Percentiles rank a stretch among this genome's conserved stretches.
These are phyloP conservation scores for Heptranchias perlo DNA, from an alignment of 2,113 vertebrate species.

Conservation along the genomic window DNA sequence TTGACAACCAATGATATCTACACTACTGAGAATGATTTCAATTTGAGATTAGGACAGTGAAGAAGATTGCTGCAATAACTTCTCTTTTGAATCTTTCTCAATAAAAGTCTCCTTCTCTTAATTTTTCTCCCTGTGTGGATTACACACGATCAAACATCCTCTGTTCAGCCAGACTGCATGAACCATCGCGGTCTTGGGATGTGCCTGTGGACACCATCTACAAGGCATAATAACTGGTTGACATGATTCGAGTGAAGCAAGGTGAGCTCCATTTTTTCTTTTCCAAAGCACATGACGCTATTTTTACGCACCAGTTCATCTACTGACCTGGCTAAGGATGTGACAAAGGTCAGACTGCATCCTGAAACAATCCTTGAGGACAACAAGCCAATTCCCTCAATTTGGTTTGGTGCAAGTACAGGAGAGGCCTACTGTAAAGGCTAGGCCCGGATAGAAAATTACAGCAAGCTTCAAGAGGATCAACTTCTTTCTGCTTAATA, in stretches of 20 bases:
- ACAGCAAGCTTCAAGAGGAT: not conserved
- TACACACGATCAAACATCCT: not conserved
- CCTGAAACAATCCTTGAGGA: not conserved
- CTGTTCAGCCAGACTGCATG: not conserved
- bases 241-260: not conserved
- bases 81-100: not conserved
- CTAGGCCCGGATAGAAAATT: not conserved
- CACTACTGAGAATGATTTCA: not conserved
- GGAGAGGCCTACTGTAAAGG: not conserved
- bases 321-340: not conserved
- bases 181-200: not conserved
- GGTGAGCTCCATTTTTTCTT: not conserved
- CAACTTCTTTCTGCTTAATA: not conserved
- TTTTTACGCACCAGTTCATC: not conserved
- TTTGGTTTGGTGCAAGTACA: not conserved
- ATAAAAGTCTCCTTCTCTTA: not conserved
- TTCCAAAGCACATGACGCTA: not conserved
- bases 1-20: not conserved
- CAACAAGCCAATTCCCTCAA: not conserved
- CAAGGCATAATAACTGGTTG: too few relatives aligned
- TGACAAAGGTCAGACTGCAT: not conserved
- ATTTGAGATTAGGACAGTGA: not conserved
- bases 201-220: not conserved
- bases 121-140: not conserved
- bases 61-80: not conserved